phyloP scores from a whole-genome alignment of 2,888 invertebrate genomes.

The Stegana nigrithorax region DNA sequence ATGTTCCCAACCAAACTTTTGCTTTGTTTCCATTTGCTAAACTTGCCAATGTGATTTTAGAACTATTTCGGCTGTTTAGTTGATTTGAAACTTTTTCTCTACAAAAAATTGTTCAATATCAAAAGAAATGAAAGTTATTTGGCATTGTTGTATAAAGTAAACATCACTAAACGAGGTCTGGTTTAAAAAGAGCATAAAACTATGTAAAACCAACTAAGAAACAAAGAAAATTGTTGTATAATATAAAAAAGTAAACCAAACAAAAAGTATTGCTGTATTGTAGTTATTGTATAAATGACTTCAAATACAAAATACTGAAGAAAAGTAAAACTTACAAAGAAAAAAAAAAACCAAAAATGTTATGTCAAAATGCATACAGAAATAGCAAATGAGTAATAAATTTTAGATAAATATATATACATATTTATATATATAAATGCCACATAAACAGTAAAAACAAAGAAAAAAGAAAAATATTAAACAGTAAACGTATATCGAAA shows the following conservation, averaged over 20 bases:
- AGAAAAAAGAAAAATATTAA: constrained; percentile 9
- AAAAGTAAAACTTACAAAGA: neutral
- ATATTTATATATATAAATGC: constrained; percentile 14
- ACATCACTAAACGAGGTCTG: too few species aligned
- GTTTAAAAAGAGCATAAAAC: too few species aligned
- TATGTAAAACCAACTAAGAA: too few species aligned
- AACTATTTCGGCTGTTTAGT: too few species aligned
- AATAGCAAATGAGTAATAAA: neutral
- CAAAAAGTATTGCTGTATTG: constrained; percentile 6
- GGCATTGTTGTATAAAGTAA: too few species aligned
- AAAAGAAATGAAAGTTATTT: too few species aligned
- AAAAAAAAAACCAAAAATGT: neutral
- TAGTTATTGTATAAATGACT: neutral
- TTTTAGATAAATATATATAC: constrained; percentile 7
- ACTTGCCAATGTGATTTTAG: too few species aligned
- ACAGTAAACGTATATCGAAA: constrained; percentile 38
- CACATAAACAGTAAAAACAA: constrained; percentile 13
- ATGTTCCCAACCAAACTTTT: too few species aligned
- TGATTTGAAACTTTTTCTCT: too few species aligned
- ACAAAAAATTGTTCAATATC: too few species aligned
- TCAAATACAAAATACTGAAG: neutral
- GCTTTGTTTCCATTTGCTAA: too few species aligned
- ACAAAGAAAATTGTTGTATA: constrained; percentile 2
- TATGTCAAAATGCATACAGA: neutral
- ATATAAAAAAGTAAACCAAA: neutral